These are phyloP conservation scores for Zophobas atratus DNA, from an alignment of 1,140 invertebrate species.

Conservation along the genomic window DNA sequence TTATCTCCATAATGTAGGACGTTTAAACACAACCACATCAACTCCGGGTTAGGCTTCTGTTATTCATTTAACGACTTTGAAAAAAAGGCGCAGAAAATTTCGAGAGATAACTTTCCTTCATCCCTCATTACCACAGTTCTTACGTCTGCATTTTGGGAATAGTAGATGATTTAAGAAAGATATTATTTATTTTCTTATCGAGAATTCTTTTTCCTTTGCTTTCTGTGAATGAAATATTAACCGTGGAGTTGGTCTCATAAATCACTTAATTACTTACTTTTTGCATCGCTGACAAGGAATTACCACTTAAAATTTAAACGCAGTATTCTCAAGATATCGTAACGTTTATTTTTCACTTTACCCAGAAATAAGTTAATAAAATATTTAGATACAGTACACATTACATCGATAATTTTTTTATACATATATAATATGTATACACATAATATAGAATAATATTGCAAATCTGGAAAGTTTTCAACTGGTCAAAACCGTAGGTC, in stretches of 20 bases:
- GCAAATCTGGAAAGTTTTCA: no score
- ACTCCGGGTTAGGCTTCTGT: no score
- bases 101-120: constrained; percentile 6
- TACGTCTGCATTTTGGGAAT: constrained; percentile 5
- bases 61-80: constrained; percentile 8
- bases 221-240: constrained; percentile 6
- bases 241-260: background rate
- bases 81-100: constrained; percentile 4
- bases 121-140: constrained; percentile 19
- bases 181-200: constrained; percentile 23
- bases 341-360: no score
- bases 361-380: no score
- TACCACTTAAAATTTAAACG: background rate
- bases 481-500: no score
- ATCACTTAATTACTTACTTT: constrained; percentile 9
- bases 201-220: constrained; percentile 2
- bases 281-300: background rate
- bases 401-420: no score
- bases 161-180: constrained; percentile 10
- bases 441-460: no score
- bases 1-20: no score
- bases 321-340: no score
- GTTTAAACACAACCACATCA: no score
- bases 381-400: no score
- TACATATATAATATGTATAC: no score